Evolutionary conservation across 2,797 vertebrate genomes (phyloP).

Genomic region (Muraenolepis orangiensis): DNA sequence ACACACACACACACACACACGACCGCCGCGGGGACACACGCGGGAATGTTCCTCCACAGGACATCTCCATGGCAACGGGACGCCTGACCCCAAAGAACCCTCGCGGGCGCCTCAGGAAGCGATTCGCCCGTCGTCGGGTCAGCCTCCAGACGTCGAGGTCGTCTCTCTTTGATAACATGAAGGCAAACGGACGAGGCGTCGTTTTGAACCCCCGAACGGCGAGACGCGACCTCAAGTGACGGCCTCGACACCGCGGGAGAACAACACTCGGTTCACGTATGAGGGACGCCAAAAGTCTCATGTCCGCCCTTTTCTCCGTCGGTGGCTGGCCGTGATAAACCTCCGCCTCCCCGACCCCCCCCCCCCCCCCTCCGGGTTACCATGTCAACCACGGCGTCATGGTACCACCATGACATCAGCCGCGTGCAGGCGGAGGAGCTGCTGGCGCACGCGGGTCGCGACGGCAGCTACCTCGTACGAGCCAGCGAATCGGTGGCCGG

Average conservation of each 20-base stretch:
- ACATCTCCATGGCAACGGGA: slow-evolving; percentile 40
- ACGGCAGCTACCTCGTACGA: slow-evolving; percentile 86
- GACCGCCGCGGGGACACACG: not conserved
- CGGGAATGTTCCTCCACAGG: slow-evolving; percentile 26
- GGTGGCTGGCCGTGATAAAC: slow-evolving; percentile 50
- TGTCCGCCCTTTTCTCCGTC: slow-evolving; percentile 31
- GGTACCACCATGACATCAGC: slow-evolving; percentile 89
- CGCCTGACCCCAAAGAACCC: slow-evolving; percentile 46
- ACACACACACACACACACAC: too few relatives aligned
- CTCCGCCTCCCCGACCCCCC: too few relatives aligned
- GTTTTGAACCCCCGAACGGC: slow-evolving; percentile 30
- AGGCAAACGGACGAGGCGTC: slow-evolving; percentile 20
- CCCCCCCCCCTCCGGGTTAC: slow-evolving; percentile 29
- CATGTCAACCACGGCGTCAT: slow-evolving; percentile 69
- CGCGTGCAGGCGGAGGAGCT: slow-evolving; percentile 83
- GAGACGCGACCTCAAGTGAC: slow-evolving; percentile 22
- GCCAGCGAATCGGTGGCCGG: slow-evolving; percentile 88
- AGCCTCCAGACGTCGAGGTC: not conserved
- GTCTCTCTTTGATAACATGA: slow-evolving; percentile 10
- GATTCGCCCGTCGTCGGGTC: not conserved
- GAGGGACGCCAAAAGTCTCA: not conserved
- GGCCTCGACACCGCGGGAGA: not conserved
- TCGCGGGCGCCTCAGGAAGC: slow-evolving; percentile 34
- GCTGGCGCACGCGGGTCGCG: slow-evolving; percentile 79
- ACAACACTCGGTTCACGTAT: not conserved